Evolutionary conservation across 2,113 vertebrate species (phyloP).

Genomic region (Semnornis frantzii): DNA sequence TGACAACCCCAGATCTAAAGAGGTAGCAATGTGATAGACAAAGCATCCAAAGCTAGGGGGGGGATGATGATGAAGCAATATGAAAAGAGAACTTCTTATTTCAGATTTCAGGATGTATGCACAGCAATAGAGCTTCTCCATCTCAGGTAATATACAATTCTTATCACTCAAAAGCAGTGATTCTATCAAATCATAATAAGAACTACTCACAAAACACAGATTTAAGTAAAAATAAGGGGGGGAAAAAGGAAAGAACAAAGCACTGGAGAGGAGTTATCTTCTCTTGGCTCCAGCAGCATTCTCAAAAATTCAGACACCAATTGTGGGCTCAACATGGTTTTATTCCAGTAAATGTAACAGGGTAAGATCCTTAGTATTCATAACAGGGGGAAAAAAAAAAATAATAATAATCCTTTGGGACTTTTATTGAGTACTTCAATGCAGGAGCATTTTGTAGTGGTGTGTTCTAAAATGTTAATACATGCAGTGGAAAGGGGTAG

Average conservation of each 20-base stretch:
- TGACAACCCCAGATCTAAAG: no score
- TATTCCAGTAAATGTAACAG: background rate
- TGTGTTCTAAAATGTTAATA: conserved; percentile 23
- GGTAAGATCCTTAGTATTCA: conserved; percentile 27
- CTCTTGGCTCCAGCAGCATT: background rate
- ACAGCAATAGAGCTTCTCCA: conserved; percentile 18
- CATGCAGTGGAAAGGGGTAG: background rate
- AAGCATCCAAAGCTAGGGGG: background rate
- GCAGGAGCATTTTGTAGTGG: background rate
- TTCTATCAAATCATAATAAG: conserved; percentile 64
- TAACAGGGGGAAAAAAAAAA: background rate
- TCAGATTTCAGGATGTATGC: background rate
- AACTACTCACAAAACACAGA: conserved; percentile 45
- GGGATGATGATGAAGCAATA: conserved; percentile 17
- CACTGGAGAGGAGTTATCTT: background rate
- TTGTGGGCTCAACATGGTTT: background rate
- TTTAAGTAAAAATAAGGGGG: background rate
- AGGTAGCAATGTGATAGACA: background rate
- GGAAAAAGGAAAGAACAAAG: background rate
- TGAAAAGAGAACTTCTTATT: background rate
- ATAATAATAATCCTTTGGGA: background rate
- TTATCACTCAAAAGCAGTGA: conserved; percentile 32
- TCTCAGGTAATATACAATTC: conserved; percentile 29
- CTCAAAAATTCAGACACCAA: conserved; percentile 21
- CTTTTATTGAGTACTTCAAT: conserved; percentile 4